Conservation (phyloP, 2,113 vertebrate genomes). For the Daboia siamensis region DNA sequence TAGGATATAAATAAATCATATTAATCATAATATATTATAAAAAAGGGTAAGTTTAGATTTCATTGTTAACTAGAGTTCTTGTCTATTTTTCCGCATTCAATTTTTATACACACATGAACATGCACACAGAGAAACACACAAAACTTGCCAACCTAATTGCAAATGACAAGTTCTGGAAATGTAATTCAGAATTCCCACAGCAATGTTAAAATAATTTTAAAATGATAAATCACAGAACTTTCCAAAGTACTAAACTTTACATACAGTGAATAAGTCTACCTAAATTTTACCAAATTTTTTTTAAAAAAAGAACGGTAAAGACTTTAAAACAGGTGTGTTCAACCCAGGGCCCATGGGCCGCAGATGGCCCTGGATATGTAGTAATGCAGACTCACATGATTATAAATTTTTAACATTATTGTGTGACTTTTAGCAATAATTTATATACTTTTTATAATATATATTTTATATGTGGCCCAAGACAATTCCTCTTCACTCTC, state of each 20-base stretch:
- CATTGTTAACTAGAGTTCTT: neutral
- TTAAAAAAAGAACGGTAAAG: too few species aligned
- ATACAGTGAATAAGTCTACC: too few species aligned
- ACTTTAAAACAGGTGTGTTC: too few species aligned
- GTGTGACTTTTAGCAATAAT: too few species aligned
- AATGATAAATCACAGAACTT: neutral
- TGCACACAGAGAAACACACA: neutral
- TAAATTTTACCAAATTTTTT: too few species aligned
- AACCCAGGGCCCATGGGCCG: too few species aligned
- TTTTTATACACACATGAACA: neutral
- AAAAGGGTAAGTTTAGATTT: neutral
- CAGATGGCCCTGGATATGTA: too few species aligned
- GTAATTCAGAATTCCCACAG: neutral
- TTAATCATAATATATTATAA: neutral
- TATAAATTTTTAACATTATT: neutral
- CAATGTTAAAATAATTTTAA: neutral
- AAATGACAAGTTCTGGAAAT: neutral
- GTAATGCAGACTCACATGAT: neutral
- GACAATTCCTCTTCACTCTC: neutral
- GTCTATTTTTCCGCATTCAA: neutral
- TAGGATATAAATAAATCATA: neutral
- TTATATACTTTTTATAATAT: too few species aligned
- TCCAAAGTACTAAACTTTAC: too few species aligned
- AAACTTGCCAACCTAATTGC: neutral
- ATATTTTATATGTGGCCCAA: neutral